A percentile compares a stretch with the other conserved stretches of the same genome.
Conservation (phyloP, 1,140 invertebrate genomes). For the Drosophila murphyi region DNA sequence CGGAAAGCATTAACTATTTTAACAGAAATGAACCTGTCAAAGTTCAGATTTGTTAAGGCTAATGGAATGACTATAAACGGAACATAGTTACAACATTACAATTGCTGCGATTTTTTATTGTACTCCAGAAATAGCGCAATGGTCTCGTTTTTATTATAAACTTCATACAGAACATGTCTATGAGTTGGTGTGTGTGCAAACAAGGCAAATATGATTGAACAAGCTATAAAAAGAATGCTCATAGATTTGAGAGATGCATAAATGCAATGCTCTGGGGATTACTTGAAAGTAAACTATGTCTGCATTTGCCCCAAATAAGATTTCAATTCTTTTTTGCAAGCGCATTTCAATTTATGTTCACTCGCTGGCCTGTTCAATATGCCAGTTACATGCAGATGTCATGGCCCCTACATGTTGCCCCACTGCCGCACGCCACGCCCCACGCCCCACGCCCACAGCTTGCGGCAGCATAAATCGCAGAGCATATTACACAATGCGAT, state of each 20-base stretch:
- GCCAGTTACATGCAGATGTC: constrained; percentile 63
- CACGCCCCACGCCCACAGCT: constrained; percentile 19
- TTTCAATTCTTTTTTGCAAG: constrained; percentile 59
- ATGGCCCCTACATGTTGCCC: constrained; percentile 37
- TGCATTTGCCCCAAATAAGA: constrained; percentile 73
- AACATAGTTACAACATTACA: no score
- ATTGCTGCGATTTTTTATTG: no score
- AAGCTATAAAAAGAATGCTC: not conserved
- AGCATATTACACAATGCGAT: constrained; percentile 82
- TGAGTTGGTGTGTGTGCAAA: not conserved
- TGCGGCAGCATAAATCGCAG: constrained; percentile 77
- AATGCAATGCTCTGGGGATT: constrained; percentile 9
- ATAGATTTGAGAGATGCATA: constrained; percentile 1
- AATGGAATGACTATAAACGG: no score
- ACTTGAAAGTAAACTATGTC: constrained; percentile 17
- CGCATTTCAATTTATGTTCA: constrained; percentile 78
- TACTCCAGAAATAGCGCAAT: no score
- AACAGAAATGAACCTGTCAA: not conserved
- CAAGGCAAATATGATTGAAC: constrained; percentile 9
- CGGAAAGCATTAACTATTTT: not conserved
- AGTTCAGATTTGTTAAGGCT: no score
- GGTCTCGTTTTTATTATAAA: no score
- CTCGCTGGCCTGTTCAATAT: constrained; percentile 69
- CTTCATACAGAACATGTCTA: not conserved
- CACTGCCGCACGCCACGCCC: not conserved